Evolutionary conservation across 2,113 vertebrate species (phyloP).

Genomic region (Chunga burmeisteri): DNA sequence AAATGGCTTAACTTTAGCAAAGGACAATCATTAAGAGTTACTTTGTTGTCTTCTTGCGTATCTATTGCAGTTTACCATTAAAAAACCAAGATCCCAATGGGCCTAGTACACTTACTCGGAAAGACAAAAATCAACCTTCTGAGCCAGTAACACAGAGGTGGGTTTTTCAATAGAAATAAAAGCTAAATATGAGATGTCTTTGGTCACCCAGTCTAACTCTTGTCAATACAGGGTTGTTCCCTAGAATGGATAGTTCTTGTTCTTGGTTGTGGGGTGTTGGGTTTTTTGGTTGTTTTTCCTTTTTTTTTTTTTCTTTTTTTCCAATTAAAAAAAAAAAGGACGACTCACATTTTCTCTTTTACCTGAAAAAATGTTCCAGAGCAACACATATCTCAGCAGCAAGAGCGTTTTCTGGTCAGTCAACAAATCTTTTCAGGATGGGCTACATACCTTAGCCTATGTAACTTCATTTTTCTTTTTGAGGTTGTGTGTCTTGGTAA

Average conservation of each 20-base stretch:
- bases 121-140: background rate
- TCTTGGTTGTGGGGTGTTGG: background rate
- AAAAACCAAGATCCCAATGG: background rate
- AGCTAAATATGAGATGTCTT: background rate
- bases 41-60: background rate
- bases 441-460: background rate
- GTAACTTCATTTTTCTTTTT: background rate
- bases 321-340: background rate
- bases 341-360: background rate
- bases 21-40: background rate
- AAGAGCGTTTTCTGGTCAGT: background rate
- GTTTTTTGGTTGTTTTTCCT: no score
- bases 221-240: background rate
- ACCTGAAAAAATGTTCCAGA: background rate
- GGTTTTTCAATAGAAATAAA: background rate
- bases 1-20: background rate
- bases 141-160: background rate
- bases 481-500: background rate
- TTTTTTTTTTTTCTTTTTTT: background rate
- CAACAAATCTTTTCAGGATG: background rate
- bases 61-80: background rate
- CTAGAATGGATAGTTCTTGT: background rate
- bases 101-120: background rate
- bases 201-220: background rate
- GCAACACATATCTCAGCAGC: background rate